These are phyloP conservation scores for Muraenolepis orangiensis DNA, from an alignment of 2,797 vertebrate species.

Conservation along the genomic window DNA sequence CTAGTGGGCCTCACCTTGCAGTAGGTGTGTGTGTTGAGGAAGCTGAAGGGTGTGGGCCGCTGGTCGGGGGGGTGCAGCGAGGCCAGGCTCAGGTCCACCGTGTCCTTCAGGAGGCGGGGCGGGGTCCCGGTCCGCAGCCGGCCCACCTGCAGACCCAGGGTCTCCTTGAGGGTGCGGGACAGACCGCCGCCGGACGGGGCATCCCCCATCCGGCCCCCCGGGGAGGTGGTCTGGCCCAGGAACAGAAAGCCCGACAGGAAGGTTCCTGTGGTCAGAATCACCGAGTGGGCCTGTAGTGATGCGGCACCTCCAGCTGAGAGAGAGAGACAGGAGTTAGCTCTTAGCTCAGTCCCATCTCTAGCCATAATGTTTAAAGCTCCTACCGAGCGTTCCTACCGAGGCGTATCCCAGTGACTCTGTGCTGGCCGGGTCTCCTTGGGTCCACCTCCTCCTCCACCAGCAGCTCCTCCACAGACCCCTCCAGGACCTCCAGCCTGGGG, in stretches of 20 bases:
- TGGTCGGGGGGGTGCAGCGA: conserved; percentile 73
- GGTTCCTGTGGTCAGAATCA: conserved; percentile 90
- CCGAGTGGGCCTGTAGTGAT: conserved; percentile 69
- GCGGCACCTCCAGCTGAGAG: conserved; percentile 70
- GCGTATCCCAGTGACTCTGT: conserved; percentile 79
- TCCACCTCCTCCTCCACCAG: conserved; percentile 76
- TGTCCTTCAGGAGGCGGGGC: conserved; percentile 85
- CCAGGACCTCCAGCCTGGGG: conserved; percentile 80
- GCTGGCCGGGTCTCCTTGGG: conserved; percentile 70
- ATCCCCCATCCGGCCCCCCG: conserved; percentile 89
- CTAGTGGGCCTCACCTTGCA: conserved; percentile 58
- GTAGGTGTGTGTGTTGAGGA: conserved; percentile 73
- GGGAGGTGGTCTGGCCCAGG: conserved; percentile 77
- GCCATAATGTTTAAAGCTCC: neutral
- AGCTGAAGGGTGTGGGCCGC: conserved; percentile 87
- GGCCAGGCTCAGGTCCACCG: conserved; percentile 78
- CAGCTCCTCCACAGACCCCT: conserved; percentile 90
- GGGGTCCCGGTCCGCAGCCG: conserved; percentile 92
- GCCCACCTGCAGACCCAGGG: conserved; percentile 81
- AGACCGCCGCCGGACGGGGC: conserved; percentile 81
- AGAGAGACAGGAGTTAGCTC: neutral
- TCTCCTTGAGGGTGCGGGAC: conserved; percentile 80
- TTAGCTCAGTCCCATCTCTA: neutral
- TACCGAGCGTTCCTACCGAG: conserved; percentile 78
- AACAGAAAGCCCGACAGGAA: conserved; percentile 88